These are phyloP conservation scores for Chelmon rostratus DNA, from an alignment of 2,797 vertebrate genomes.

Conservation along the genomic window DNA sequence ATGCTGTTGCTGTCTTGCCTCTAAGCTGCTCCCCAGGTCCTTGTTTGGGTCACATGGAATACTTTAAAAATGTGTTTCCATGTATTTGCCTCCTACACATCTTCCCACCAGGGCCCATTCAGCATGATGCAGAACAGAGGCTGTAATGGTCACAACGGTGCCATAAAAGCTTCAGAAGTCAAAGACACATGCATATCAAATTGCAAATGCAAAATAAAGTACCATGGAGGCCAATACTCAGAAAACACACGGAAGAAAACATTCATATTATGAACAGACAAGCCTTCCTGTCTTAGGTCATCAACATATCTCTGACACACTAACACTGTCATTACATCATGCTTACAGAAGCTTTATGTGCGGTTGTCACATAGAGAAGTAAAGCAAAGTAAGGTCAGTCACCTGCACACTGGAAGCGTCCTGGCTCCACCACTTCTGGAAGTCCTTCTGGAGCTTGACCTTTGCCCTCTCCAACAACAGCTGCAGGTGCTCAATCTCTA, in stretches of 20 bases:
- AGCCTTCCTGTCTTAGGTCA: conserved; percentile 18
- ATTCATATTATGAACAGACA: conserved; percentile 23
- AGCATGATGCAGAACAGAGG: conserved; percentile 58
- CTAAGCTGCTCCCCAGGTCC: conserved; percentile 48
- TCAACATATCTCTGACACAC: conserved; percentile 30
- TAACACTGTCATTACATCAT: conserved; percentile 15
- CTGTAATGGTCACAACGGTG: conserved; percentile 51
- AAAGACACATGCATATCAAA: conserved; percentile 47
- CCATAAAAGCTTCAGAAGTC: conserved; percentile 46
- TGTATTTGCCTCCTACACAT: conserved; percentile 54
- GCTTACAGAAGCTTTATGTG: conserved; percentile 52
- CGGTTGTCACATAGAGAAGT: conserved; percentile 48
- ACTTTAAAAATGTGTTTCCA: conserved; percentile 51
- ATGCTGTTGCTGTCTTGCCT: conserved; percentile 38
- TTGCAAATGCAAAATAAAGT: conserved; percentile 20
- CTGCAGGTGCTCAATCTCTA: conserved; percentile 95
- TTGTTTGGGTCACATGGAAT: conserved; percentile 54
- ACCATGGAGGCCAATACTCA: conserved; percentile 29
- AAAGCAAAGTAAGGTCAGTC: conserved; percentile 34
- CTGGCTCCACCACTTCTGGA: conserved; percentile 92
- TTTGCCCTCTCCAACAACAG: conserved; percentile 90
- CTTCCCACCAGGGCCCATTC: conserved; percentile 55
- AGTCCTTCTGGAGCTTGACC: conserved; percentile 92
- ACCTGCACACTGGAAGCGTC: conserved; percentile 88
- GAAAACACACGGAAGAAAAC: conserved; percentile 46